A percentile compares a stretch with the other conserved stretches of the same genome.
These are phyloP conservation scores for Frankliniella intonsa DNA, from an alignment of 2,888 invertebrate genomes.

Conservation along the genomic window DNA sequence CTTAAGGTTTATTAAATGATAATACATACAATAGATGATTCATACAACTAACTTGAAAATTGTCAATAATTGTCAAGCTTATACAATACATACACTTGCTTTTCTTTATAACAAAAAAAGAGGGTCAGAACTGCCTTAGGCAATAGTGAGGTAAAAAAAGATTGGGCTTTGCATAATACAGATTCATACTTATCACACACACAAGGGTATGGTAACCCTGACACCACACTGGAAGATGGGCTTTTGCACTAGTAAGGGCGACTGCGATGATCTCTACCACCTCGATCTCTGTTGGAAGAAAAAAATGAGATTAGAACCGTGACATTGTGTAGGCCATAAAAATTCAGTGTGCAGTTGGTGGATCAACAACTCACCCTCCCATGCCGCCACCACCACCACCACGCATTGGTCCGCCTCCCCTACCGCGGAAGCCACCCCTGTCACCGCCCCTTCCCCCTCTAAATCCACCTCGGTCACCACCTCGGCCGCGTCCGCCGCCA, in stretches of 20 bases:
- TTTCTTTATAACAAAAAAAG: not conserved
- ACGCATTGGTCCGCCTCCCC: slow-evolving; percentile 52
- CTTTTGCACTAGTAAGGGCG: slow-evolving; percentile 40
- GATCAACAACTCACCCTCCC: not conserved
- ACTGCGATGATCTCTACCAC: slow-evolving; percentile 40
- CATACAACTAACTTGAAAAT: too few species aligned
- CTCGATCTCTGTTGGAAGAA: slow-evolving; percentile 39
- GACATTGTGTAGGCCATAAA: not conserved
- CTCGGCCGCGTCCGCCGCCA: slow-evolving; percentile 45
- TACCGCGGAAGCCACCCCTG: slow-evolving; percentile 47
- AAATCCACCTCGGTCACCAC: slow-evolving; percentile 45
- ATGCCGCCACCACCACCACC: slow-evolving; percentile 43
- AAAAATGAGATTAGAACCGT: slow-evolving; percentile 31
- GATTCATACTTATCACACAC: slow-evolving; percentile 10
- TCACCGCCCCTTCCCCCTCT: slow-evolving; percentile 48
- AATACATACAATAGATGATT: too few species aligned
- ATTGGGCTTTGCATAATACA: not conserved
- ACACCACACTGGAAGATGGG: not conserved
- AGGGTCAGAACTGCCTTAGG: not conserved
- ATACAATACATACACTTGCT: too few species aligned
- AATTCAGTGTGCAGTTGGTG: slow-evolving; percentile 20
- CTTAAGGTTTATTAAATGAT: too few species aligned
- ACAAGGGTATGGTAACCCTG: not conserved
- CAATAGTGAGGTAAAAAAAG: not conserved
- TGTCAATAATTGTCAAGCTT: too few species aligned